Percentiles rank a stretch among this genome's conserved stretches.
These are phyloP conservation scores for Eupeodes corollae DNA, from an alignment of 1,140 invertebrate species.

Conservation along the genomic window DNA sequence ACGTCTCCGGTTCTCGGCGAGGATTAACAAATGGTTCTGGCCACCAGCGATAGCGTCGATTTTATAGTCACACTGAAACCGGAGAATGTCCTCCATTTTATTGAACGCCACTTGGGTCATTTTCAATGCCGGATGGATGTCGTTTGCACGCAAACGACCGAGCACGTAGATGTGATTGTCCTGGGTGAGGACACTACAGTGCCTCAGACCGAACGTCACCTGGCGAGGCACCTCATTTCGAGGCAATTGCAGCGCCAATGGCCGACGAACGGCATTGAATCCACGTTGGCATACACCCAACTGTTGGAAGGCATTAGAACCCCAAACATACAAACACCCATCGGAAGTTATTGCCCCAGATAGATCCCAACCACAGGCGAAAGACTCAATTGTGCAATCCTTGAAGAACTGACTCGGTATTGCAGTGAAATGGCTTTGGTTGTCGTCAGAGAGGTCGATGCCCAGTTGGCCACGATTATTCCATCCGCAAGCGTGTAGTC, in stretches of 20 bases:
- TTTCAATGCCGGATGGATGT: slow-evolving; percentile 7
- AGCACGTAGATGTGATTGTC: slow-evolving; percentile 36
- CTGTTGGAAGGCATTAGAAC: slow-evolving; percentile 62
- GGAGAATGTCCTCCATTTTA: background rate
- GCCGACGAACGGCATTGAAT: slow-evolving; percentile 37
- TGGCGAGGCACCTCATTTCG: slow-evolving; percentile 27
- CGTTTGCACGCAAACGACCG: slow-evolving; percentile 22
- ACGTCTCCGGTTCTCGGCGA: slow-evolving; percentile 10
- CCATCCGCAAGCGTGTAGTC: slow-evolving; percentile 75
- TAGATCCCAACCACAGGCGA: slow-evolving; percentile 62
- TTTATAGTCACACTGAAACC: background rate
- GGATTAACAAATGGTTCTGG: slow-evolving; percentile 54
- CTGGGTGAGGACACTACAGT: slow-evolving; percentile 54
- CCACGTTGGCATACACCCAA: slow-evolving; percentile 48
- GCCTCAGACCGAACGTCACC: slow-evolving; percentile 51
- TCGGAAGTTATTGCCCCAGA: slow-evolving; percentile 53
- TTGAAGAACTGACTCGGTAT: slow-evolving; percentile 25
- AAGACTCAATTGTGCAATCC: slow-evolving; percentile 44
- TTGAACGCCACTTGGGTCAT: background rate
- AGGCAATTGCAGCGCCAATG: slow-evolving; percentile 31
- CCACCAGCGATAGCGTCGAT: slow-evolving; percentile 45
- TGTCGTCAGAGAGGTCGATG: slow-evolving; percentile 30
- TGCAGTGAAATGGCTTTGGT: slow-evolving; percentile 23
- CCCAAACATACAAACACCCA: slow-evolving; percentile 58
- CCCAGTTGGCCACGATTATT: slow-evolving; percentile 74